Base-by-base conservation (phyloP, 2,113 vertebrate species). In the Bufo bufo region DNA sequence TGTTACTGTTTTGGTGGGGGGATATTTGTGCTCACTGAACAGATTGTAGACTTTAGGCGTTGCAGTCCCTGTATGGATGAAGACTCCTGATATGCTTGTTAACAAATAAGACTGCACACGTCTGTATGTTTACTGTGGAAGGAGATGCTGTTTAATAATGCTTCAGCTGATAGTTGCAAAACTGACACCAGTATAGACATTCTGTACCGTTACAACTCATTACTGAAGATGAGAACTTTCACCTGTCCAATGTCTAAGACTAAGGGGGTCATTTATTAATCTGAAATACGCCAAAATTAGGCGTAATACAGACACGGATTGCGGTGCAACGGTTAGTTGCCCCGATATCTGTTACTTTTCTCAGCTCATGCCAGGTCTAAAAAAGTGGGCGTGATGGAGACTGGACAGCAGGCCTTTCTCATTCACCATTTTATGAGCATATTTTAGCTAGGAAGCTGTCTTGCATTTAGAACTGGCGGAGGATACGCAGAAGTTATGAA, bases 1-100 rank as follows among this genome's bases (percentile, higher is more conserved):
- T 69, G 78, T 80, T 87, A 72, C 79, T 72, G 33, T 54, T 80
- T 69, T 72, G 85, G 50, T 69, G n/a, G n/a, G 58, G 77, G 23
- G 45, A 17, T 69, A 49, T 16, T 33, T 33, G 33, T 13, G 13
- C 72, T 87, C 23, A 50, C 19, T 72, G 63, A 87, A 72, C 85
- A 87, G 77, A 71, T 65, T 87, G 77, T 45, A 71, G 61, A 69
- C 63, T 79, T 17, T 16, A 81, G 63, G 61, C 65, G 13, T 69
- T 87, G 65, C 14, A 71, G 45, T 87, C 43, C n/a, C 66, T 50
- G 50, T 85, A 54, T 56, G 20, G 49, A 85, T 47, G 11, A 49
- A 59, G n/a, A 77, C 58, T 33, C n/a, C 23, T 74, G 69, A 19
- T 74, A 74, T 85, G 8, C 33, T 59, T 75, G 72, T 86, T 14